phyloP scores from a whole-genome alignment of 1,140 invertebrate species.

The Heliconius himera region DNA sequence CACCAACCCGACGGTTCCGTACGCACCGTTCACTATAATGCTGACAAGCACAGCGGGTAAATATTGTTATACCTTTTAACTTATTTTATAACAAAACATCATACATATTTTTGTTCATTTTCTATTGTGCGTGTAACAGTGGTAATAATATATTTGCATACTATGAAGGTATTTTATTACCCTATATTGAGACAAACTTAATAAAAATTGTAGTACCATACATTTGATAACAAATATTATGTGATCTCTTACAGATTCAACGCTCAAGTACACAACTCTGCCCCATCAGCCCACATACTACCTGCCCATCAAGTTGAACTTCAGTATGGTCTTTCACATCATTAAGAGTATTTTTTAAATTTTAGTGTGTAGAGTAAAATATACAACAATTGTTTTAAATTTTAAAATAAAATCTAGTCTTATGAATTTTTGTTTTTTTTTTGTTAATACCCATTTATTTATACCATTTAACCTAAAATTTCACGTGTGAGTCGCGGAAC shows the following conservation, averaged over 20 bases:
- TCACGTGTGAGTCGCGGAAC: too few relatives aligned
- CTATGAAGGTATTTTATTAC: too few relatives aligned
- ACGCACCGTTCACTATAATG: conserved; percentile 47
- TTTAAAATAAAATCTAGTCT: conserved; percentile 1
- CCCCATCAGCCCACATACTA: conserved; percentile 30
- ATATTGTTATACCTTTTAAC: neutral
- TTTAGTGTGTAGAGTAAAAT: neutral
- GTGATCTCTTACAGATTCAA: conserved; percentile 42
- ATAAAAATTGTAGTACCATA: too few relatives aligned
- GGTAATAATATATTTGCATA: too few relatives aligned
- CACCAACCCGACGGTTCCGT: conserved; percentile 48
- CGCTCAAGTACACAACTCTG: conserved; percentile 40
- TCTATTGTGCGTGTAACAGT: too few relatives aligned
- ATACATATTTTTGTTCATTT: too few relatives aligned
- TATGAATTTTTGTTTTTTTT: too few relatives aligned
- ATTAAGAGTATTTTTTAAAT: conserved; percentile 21
- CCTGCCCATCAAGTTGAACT: conserved; percentile 19
- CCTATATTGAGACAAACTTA: too few relatives aligned
- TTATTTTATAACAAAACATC: too few relatives aligned
- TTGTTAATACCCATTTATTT: neutral
- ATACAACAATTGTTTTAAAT: neutral
- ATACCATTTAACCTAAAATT: too few relatives aligned
- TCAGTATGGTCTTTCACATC: conserved; percentile 26
- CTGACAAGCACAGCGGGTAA: conserved; percentile 62
- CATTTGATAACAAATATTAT: neutral